Base-by-base conservation (phyloP, 2,113 vertebrate genomes). In the Seriola quinqueradiata region DNA sequence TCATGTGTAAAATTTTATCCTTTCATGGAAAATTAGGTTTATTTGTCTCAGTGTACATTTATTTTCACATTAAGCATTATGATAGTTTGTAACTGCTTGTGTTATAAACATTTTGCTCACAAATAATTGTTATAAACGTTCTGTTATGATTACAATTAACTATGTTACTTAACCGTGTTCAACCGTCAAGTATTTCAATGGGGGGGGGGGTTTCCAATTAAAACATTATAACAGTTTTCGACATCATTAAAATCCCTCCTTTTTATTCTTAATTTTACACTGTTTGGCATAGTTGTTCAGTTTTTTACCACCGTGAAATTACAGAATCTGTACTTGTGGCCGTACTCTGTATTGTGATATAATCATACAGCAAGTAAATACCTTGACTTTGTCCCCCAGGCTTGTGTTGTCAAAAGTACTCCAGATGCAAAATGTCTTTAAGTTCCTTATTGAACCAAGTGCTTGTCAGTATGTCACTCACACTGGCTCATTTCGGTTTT, bases 381-480 rank as follows among this genome's bases (percentile, higher is more conserved):
- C 93, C 92, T 95, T 90, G 25, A 79, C 50, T 68, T 77, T 72
- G 67, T 66, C 57, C 34, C 69, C 14, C 34, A 25, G 63, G 65
- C 54, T 82, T 44, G 32, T 77, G 74, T 83, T 70, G 48, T 88
- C 61, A 84, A 21, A 80, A 58, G 68, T 70, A 55, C 75, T 79
- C 68, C 79, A 89, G 79, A 80, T 85, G 81, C 16, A 59, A 70
- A 87, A 73, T 87, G 90, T 87, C 84, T 81, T 66, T 59, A 85
- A 16, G 87, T 91, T 90, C 87, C 86, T 91, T 36, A 63, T 61
- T 86, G 67, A 87, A 74, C 52, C 36, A 42, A 74, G 57, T 48
- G 50, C 46, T 57, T 34, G 67, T 83, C 71, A 84, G 63, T 68
- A 32, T 87, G 63, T 84, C 80, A 77, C 74, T 88, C 71, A 87